Evolutionary conservation across 2,113 vertebrate species (phyloP).

Genomic region (Siniperca chuatsi): DNA sequence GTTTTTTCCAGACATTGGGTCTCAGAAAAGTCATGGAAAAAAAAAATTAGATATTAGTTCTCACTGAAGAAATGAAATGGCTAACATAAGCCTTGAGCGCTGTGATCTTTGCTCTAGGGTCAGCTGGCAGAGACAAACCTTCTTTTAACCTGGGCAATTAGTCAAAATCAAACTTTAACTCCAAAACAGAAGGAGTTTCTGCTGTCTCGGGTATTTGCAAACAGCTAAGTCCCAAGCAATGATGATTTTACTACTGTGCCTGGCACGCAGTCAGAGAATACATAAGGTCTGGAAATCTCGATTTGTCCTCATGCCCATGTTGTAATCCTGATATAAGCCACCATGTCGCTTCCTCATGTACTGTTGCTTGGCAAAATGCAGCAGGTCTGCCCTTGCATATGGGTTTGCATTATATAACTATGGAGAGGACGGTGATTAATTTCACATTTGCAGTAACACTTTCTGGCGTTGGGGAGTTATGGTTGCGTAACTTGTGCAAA

Average conservation of each 20-base stretch:
- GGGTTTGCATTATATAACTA: slow-evolving; percentile 67
- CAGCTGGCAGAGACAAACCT: slow-evolving; percentile 21
- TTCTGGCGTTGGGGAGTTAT: slow-evolving; percentile 6
- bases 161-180: slow-evolving; percentile 13
- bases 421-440: slow-evolving; percentile 45
- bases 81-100: slow-evolving; percentile 10
- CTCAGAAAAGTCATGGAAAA: background rate
- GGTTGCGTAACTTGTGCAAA: slow-evolving; percentile 37
- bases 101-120: slow-evolving; percentile 18
- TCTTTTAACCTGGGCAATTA: background rate
- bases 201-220: slow-evolving; percentile 18
- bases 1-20: background rate
- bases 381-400: slow-evolving; percentile 40
- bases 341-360: slow-evolving; percentile 60
- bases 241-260: slow-evolving; percentile 51
- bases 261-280: slow-evolving; percentile 63
- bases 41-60: background rate
- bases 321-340: slow-evolving; percentile 79
- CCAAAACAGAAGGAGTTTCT: background rate
- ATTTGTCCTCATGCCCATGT: slow-evolving; percentile 69
- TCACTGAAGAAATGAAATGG: slow-evolving; percentile 17
- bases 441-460: slow-evolving; percentile 32
- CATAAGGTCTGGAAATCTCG: slow-evolving; percentile 65
- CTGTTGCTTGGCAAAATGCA: slow-evolving; percentile 59
- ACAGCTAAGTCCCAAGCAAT: slow-evolving; percentile 33